Evolutionary conservation across 2,797 vertebrate species (phyloP), one percentile per base, ranked within the genome.

Genomic region (Choloepus didactylus): DNA sequence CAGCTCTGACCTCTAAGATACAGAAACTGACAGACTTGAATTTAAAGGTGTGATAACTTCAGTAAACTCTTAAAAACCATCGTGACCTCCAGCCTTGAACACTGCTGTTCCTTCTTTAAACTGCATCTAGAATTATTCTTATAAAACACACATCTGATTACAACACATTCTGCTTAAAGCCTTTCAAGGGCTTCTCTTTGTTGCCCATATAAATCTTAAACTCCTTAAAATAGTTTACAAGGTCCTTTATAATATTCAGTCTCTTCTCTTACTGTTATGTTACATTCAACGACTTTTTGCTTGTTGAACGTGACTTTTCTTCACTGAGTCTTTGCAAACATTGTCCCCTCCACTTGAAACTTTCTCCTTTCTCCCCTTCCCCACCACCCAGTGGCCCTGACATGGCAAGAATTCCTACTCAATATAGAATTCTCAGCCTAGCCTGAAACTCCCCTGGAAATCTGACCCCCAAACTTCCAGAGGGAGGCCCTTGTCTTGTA

Each of bases 121-220:
- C 54, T 64, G n/a, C 56, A 67, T 35, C 31, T 88, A 56, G 44
- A 88, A 88, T 66, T 84, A 77, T 56, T 94, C n/a, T 93, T 72
- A 7, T 72, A 70, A 85, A 91, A 66, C 67, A 81, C 29, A 70
- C 62, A 85, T 75, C 49, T 85, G 41, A 51, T 73, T 62, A 89
- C 60, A 67, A 86, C 38, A 59, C 19, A 23, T 49, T 90, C 44
- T 85, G 41, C 38, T 92, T 76, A 29, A 79, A 72, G 64, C 29
- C 54, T 27, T 49, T 76, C 25, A 81, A 73, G 15, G 31, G 21
- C 14, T 89, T 92, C 60, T 69, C 54, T 77, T 82, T 84, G 49
- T n/a, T 18, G 25, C 60, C 41, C 60, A 10, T 38, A 64, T 87
- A 80, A 69, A 84, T 85, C 9, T 29, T 46, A 60, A 93, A 54